phyloP scores from a whole-genome alignment of 2,888 invertebrate species.

The Automeris io region DNA sequence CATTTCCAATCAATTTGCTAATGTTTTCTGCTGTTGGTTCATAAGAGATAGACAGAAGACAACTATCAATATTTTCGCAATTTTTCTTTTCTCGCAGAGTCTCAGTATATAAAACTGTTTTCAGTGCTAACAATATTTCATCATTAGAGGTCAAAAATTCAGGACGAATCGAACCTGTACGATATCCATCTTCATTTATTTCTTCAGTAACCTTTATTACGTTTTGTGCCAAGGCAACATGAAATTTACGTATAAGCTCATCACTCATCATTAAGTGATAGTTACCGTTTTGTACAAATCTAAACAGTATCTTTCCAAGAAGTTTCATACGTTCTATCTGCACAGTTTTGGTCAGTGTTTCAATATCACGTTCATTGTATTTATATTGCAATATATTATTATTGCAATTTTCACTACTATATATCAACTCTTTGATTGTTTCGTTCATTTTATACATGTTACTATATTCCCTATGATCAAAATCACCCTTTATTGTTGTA shows the following conservation, averaged over 20 bases:
- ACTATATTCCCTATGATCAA: background rate
- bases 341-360: background rate
- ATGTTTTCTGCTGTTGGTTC: background rate
- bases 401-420: background rate
- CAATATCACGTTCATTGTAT: background rate
- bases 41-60: background rate
- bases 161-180: slow-evolving; percentile 1
- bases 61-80: background rate
- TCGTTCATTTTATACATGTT: background rate
- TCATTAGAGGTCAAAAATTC: slow-evolving; percentile 4
- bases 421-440: background rate
- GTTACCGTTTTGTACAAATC: slow-evolving; percentile 1
- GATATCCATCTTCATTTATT: background rate
- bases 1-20: background rate
- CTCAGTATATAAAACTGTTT: background rate
- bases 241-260: background rate
- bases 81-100: background rate
- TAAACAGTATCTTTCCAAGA: slow-evolving; percentile 1
- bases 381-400: slow-evolving; percentile 3
- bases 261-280: background rate
- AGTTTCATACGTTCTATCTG: background rate
- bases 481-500: slow-evolving; percentile 1
- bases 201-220: slow-evolving; percentile 4
- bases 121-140: background rate
- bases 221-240: slow-evolving; percentile 1